Evolutionary conservation across 1,140 invertebrate species (phyloP).

Genomic region (Tetramorium parvispinum): DNA sequence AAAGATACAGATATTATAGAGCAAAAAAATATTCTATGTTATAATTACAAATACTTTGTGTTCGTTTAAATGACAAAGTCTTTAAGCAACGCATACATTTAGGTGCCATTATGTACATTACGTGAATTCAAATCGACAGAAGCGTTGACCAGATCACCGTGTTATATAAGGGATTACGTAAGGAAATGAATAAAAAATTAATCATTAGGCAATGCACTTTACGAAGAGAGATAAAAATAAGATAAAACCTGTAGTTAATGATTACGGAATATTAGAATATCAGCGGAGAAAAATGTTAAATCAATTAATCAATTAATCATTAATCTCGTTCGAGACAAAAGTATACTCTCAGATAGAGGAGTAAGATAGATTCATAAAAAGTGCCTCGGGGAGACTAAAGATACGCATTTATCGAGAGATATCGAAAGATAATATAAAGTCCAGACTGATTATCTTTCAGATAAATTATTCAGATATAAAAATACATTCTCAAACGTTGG

Average conservation of each 20-base stretch:
- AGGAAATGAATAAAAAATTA: conserved; percentile 19
- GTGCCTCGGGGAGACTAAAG: neutral
- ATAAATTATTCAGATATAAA: conserved; percentile 14
- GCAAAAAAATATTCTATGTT: neutral
- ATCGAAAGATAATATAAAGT: conserved; percentile 28
- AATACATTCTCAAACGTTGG: neutral
- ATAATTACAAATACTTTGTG: neutral
- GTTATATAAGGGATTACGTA: conserved; percentile 26
- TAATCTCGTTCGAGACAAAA: conserved; percentile 8
- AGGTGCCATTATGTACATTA: neutral
- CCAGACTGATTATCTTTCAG: neutral
- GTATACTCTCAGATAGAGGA: neutral
- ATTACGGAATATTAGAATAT: neutral
- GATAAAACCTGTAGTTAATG: neutral
- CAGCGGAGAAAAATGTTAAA: neutral
- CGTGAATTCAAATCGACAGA: neutral
- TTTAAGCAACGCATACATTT: neutral
- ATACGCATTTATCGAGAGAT: conserved; percentile 26
- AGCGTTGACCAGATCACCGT: neutral
- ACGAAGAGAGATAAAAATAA: neutral
- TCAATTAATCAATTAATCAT: neutral
- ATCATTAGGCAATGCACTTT: neutral
- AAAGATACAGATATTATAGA: neutral
- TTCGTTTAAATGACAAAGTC: neutral
- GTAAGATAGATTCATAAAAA: conserved; percentile 16